Evolutionary conservation across 2,888 invertebrate species (phyloP).

Genomic region (Brassicogethes aeneus): DNA sequence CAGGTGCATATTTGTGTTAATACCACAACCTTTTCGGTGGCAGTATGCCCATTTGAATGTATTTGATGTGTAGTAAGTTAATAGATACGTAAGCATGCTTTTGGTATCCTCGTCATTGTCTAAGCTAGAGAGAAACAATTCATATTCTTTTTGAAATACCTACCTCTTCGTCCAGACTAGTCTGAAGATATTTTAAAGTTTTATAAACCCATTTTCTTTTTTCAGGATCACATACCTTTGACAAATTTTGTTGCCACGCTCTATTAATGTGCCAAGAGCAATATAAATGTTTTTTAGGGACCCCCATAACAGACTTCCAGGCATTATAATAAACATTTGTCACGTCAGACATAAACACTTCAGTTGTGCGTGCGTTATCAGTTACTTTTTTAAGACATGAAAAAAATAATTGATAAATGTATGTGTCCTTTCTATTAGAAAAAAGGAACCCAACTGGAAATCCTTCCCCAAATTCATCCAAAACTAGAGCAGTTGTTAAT

Average conservation of each 20-base stretch:
- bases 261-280: neutral
- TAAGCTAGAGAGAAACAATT: no score
- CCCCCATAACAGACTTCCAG: neutral
- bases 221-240: neutral
- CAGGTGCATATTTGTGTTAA: neutral
- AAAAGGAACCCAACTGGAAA: no score
- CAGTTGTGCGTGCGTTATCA: no score
- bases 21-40: neutral
- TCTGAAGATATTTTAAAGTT: no score
- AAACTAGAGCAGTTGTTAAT: no score
- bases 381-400: no score
- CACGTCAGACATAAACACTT: no score
- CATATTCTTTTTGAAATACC: constrained; percentile 14
- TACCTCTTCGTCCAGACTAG: no score
- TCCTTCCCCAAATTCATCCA: no score
- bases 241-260: neutral
- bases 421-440: no score
- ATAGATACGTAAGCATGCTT: neutral
- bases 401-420: no score
- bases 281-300: neutral
- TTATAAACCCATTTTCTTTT: constrained; percentile 2
- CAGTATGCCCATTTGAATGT: neutral
- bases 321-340: no score
- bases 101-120: constrained; percentile 5
- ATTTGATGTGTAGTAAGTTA: neutral